Evolutionary conservation across 2,888 invertebrate genomes (phyloP).

Genomic region (Dryocosmus kuriphilus): DNA sequence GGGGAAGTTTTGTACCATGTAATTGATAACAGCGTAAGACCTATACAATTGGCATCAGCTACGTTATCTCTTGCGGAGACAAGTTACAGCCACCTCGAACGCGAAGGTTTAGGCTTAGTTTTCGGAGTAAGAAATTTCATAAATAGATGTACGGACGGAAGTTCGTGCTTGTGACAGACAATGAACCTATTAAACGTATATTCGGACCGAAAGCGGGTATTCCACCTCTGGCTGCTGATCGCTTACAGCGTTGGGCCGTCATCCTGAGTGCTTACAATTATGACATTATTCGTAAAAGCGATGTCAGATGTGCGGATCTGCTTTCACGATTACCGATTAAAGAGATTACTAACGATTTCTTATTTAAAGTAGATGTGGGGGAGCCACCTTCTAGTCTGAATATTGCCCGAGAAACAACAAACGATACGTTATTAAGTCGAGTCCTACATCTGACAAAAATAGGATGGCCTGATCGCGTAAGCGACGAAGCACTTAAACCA

Average conservation of each 20-base stretch:
- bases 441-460: constrained; percentile 51
- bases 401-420: neutral
- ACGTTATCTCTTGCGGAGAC: constrained; percentile 55
- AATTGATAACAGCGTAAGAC: constrained; percentile 54
- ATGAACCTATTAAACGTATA: constrained; percentile 55
- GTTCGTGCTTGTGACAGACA: constrained; percentile 50
- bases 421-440: neutral
- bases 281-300: constrained; percentile 39
- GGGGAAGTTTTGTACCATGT: constrained; percentile 62
- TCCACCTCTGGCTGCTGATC: constrained; percentile 56
- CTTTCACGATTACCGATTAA: constrained; percentile 42
- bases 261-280: constrained; percentile 57
- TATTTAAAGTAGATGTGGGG: constrained; percentile 11
- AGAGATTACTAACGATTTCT: constrained; percentile 8
- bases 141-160: constrained; percentile 59
- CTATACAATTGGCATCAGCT: constrained; percentile 57
- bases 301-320: constrained; percentile 48
- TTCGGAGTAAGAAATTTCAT: constrained; percentile 62
- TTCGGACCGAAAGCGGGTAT: constrained; percentile 56
- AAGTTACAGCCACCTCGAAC: constrained; percentile 61
- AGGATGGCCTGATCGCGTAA: too few relatives aligned
- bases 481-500: too few relatives aligned
- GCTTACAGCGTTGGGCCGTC: constrained; percentile 57
- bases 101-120: constrained; percentile 60
- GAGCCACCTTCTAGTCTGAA: constrained; percentile 40